These are phyloP conservation scores for Cremastobaeus sp. DNA, from an alignment of 2,888 invertebrate species.

Conservation along the genomic window DNA sequence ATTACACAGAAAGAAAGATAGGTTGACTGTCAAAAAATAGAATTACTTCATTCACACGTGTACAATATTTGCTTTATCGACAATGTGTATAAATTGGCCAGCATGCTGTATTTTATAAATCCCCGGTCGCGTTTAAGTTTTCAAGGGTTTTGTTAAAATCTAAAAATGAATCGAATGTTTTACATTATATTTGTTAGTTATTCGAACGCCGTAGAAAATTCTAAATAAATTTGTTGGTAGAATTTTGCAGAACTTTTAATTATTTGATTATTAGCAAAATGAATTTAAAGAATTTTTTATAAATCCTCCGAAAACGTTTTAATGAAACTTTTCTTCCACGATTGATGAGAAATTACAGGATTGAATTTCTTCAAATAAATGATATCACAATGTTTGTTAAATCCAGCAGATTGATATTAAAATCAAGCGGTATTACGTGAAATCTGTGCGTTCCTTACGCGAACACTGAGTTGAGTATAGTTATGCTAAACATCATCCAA, in stretches of 20 bases:
- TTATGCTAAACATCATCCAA: conserved; percentile 71
- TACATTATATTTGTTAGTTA: too few relatives aligned
- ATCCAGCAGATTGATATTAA: too few relatives aligned
- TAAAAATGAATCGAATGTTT: too few relatives aligned
- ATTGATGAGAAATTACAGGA: conserved; percentile 15
- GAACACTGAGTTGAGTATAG: conserved; percentile 64
- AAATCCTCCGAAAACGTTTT: too few relatives aligned
- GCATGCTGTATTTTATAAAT: conserved; percentile 1
- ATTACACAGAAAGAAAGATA: conserved; percentile 17
- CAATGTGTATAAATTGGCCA: conserved; percentile 25
- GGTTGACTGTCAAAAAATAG: conserved; percentile 15
- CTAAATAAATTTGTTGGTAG: too few relatives aligned
- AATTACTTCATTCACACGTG: neutral
- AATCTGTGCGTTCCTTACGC: conserved; percentile 61
- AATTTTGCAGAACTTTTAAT: neutral
- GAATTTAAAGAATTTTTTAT: too few relatives aligned
- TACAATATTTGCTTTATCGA: conserved; percentile 25
- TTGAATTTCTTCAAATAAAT: too few relatives aligned
- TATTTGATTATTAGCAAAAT: too few relatives aligned
- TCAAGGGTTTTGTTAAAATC: conserved; percentile 14
- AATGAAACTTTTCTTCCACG: too few relatives aligned
- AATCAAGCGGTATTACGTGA: conserved; percentile 31
- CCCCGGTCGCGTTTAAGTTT: too few relatives aligned
- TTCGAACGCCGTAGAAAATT: too few relatives aligned
- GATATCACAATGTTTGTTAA: too few relatives aligned